phyloP scores from a whole-genome alignment of 2,888 invertebrate species.

The Lithophane semibrunnea region DNA sequence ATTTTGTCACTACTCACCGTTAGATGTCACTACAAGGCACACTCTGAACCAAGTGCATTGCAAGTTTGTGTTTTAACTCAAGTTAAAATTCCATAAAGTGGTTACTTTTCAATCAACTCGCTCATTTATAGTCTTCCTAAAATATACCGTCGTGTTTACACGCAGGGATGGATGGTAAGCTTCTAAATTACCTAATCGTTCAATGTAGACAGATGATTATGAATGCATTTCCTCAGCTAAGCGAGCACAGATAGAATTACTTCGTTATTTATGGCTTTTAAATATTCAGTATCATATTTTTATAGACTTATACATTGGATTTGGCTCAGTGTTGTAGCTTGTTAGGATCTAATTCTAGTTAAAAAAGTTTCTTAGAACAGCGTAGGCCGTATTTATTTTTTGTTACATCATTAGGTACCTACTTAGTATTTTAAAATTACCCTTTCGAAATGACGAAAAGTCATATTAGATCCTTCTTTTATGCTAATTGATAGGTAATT shows the following conservation, averaged over 20 bases:
- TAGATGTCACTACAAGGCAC: conserved; percentile 69
- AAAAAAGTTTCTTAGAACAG: neutral
- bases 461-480: neutral
- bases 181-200: conserved; percentile 55
- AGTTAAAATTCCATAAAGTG: conserved; percentile 51
- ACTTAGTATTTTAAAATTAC: neutral
- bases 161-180: conserved; percentile 66
- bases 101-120: conserved; percentile 75
- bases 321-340: conserved; percentile 5
- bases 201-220: conserved; percentile 47
- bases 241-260: conserved; percentile 41
- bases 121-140: conserved; percentile 77
- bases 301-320: conserved; percentile 18
- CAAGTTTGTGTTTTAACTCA: neutral
- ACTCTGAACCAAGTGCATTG: neutral
- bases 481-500: neutral
- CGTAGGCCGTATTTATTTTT: conserved; percentile 16
- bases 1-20: conserved; percentile 61
- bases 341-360: neutral
- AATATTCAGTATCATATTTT: conserved; percentile 40
- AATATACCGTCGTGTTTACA: conserved; percentile 78
- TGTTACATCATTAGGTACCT: neutral
- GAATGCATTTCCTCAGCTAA: conserved; percentile 43
- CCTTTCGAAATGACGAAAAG: neutral
- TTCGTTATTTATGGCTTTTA: conserved; percentile 39